Evolutionary conservation across 2,113 vertebrate species (phyloP).

Genomic region (Caracal caracal): DNA sequence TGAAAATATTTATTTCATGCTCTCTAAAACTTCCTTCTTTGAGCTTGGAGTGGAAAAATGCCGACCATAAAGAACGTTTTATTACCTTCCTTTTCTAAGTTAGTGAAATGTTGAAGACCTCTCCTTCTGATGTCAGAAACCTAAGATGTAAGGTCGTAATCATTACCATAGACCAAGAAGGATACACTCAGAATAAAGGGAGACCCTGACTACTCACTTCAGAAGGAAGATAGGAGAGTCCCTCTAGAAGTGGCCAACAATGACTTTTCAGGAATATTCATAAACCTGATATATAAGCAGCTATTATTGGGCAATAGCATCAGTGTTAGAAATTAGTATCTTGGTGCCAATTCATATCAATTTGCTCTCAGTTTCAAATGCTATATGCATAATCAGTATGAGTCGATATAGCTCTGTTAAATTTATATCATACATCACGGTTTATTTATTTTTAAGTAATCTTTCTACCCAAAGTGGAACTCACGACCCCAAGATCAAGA

Average conservation of each 20-base stretch:
- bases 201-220: not conserved
- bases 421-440: not conserved
- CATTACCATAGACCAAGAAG: not conserved
- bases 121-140: not conserved
- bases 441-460: not conserved
- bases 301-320: not conserved
- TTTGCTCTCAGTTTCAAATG: not conserved
- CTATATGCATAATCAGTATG: not conserved
- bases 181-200: not conserved
- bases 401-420: not conserved
- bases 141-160: not conserved
- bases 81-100: conserved; percentile 1
- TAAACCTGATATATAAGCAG: not conserved
- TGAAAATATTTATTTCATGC: conserved; percentile 37
- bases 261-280: not conserved
- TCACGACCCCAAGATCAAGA: not conserved
- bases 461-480: not conserved
- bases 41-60: conserved; percentile 4
- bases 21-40: conserved; percentile 43
- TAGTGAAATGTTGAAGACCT: conserved; percentile 30
- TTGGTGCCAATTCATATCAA: not conserved
- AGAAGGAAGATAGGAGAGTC: not conserved
- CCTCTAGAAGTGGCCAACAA: not conserved
- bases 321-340: not conserved
- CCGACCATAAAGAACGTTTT: conserved; percentile 44